Percentiles rank a stretch among this genome's conserved stretches.
Evolutionary conservation across 37 sponge, comb jelly and placozoan species (phyloP).

Genomic region (Spongilla lacustris): DNA sequence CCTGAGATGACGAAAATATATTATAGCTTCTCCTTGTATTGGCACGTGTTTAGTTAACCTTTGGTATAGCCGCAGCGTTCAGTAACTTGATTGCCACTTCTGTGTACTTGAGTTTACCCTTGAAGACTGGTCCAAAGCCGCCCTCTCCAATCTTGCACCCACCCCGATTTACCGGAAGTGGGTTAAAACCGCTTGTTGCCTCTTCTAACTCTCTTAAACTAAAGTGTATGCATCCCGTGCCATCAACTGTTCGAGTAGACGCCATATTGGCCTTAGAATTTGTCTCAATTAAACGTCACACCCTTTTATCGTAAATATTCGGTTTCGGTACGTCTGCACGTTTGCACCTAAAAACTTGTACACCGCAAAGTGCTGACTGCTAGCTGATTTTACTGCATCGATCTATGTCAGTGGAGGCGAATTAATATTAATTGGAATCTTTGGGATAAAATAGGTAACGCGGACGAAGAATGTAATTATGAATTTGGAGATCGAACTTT

Average conservation of each 20-base stretch:
- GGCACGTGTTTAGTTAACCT: neutral
- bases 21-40: too few species aligned
- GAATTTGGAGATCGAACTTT: too few species aligned
- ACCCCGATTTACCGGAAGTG: conserved; percentile 39
- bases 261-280: neutral
- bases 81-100: conserved; percentile 91
- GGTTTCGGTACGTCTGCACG: too few species aligned
- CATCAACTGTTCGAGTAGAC: neutral
- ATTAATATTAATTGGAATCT: too few species aligned
- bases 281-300: too few species aligned
- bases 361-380: too few species aligned
- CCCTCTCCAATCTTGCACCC: conserved; percentile 93
- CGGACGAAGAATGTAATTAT: too few species aligned
- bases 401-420: too few species aligned
- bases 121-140: conserved; percentile 93
- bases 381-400: too few species aligned
- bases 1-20: conserved; percentile 20
- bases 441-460: too few species aligned
- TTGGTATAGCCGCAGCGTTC: neutral
- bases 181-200: conserved; percentile 76
- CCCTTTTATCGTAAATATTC: too few species aligned
- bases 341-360: too few species aligned
- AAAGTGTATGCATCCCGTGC: conserved; percentile 66
- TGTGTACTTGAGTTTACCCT: conserved; percentile 74
- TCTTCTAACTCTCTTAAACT: conserved; percentile 40